Evolutionary conservation across 35 echinoderm and acorn worm genomes (phyloP), one percentile per base, ranked within the genome.

Genomic region (Eucidaris tribuloides): DNA sequence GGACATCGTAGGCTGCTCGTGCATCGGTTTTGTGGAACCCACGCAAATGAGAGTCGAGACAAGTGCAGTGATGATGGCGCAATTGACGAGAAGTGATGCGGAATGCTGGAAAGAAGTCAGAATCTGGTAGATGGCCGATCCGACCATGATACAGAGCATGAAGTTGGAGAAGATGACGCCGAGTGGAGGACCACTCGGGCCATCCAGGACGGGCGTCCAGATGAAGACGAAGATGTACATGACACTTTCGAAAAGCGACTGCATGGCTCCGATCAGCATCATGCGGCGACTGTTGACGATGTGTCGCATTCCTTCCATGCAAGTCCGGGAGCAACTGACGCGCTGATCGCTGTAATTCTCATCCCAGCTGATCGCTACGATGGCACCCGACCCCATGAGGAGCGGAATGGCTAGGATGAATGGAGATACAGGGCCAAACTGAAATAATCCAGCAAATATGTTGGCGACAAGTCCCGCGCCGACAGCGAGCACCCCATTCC

Each of bases 151-250:
- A 57, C 96, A 99, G 46, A 93, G 62, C 96, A 99, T 93, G 79
- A 99, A 99, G 17, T 83, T 82, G 5, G 91, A 99, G 55, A 99
- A 99, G 46, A 99, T 88, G 32, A 99, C 36, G 0, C 96, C 96
- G 3, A 99, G 87, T 3, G 96, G 96, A 17, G 89, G 90, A 14
- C 80, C 31, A 18, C 48, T 60, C 7, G 76, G 78, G n/a, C n/a
- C n/a, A 48, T 89, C 87, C 22, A 90, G 70, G 32, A 93, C 86
- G 0, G 95, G 96, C 36, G 96, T 99, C 96, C 96, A 99, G 36
- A 99, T 93, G 83, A 99, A 99, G 32, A 99, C 84, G 71, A 99
- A 99, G 14, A 99, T 99, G 71, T 93, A 99, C 96, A 99, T 99
- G 30, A 99, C 96, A 66, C 91, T 90, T 74, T 99, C 90, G 28